Percentiles rank a stretch among this genome's conserved stretches.
Evolutionary conservation across 1,140 invertebrate species (phyloP).

Genomic region (Cyrtorhinus lividipennis): DNA sequence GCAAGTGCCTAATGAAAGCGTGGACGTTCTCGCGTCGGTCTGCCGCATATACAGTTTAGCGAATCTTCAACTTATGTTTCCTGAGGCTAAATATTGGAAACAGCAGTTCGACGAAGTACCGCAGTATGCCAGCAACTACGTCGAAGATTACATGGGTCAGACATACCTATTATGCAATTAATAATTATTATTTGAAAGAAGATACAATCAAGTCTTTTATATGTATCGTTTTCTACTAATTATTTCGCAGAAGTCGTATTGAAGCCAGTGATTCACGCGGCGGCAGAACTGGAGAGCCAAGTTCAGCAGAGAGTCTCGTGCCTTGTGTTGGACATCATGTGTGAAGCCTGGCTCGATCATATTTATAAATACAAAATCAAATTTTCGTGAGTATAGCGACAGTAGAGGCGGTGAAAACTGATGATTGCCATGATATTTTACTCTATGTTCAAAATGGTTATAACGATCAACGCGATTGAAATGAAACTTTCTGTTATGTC

Average conservation of each 20-base stretch:
- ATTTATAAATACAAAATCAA: constrained; percentile 65
- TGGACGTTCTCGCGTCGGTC: constrained; percentile 47
- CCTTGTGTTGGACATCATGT: constrained; percentile 61
- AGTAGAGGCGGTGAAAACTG: not conserved
- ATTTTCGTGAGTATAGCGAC: constrained; percentile 52
- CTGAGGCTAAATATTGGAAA: constrained; percentile 46
- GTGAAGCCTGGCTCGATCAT: constrained; percentile 69
- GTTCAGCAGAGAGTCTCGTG: constrained; percentile 50
- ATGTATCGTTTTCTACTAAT: not conserved
- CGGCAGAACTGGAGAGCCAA: constrained; percentile 32
- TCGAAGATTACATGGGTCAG: constrained; percentile 46
- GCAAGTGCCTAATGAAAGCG: constrained; percentile 51
- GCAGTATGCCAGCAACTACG: constrained; percentile 36
- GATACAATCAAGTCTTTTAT: too few relatives aligned
- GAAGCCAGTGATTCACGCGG: constrained; percentile 53
- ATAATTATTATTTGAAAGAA: too few relatives aligned
- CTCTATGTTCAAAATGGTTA: too few relatives aligned
- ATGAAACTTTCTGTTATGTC: constrained; percentile 8
- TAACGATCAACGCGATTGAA: not conserved
- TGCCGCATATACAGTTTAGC: constrained; percentile 55
- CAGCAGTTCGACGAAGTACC: constrained; percentile 29
- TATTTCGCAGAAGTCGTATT: constrained; percentile 48
- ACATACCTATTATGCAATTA: not conserved
- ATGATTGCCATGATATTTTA: not conserved
- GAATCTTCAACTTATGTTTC: constrained; percentile 61